Conservation (phyloP, 2,797 vertebrate genomes). For the Microcaecilia unicolor region DNA sequence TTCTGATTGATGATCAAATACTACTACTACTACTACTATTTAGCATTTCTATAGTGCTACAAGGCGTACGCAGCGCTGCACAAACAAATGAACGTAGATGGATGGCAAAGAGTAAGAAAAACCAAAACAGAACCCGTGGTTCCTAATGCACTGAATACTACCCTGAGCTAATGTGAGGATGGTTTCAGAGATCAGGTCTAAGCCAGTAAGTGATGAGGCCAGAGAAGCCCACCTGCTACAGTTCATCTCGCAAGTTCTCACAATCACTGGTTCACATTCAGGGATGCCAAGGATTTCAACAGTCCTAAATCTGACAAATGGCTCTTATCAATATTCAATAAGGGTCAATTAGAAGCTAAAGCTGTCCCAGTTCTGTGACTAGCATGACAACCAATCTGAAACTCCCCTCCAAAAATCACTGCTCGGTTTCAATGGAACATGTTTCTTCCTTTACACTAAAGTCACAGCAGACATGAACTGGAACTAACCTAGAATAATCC, state of each 20-base stretch:
- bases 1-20: no score
- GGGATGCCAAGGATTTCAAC: conserved; percentile 10
- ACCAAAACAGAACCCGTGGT: conserved; percentile 1
- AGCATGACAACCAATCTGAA: not conserved
- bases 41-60: no score
- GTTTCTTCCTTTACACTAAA: no score
- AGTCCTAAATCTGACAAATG: not conserved
- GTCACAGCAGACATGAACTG: no score
- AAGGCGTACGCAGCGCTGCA: no score
- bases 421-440: not conserved
- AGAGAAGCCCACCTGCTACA: conserved; percentile 12
- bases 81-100: conserved; percentile 23
- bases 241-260: no score
- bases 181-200: not conserved
- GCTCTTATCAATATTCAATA: no score
- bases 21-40: no score
- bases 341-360: not conserved
- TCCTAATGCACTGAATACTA: not conserved
- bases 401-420: not conserved
- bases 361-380: not conserved
- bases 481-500: no score
- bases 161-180: not conserved
- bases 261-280: no score
- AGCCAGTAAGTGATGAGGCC: conserved; percentile 4
- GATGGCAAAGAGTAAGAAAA: not conserved